Evolutionary conservation across 1,140 invertebrate species (phyloP).

Genomic region (Zaprionus capensis): DNA sequence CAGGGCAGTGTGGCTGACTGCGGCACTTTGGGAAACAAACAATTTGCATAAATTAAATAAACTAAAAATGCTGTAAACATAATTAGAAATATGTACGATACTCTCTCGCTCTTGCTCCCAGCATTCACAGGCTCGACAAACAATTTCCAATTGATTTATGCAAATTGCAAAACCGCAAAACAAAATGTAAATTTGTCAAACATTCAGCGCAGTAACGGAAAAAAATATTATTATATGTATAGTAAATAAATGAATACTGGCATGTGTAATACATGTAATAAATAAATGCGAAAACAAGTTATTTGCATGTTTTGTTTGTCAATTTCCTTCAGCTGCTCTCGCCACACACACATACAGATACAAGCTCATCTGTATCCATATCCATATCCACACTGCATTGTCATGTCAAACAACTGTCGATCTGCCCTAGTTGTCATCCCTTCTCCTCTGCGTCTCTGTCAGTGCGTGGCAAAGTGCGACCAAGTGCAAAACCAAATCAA

Average conservation of each 20-base stretch:
- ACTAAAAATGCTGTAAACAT: conserved; percentile 72
- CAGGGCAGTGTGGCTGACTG: not conserved
- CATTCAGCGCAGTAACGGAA: conserved; percentile 38
- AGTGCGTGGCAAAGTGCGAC: conserved; percentile 43
- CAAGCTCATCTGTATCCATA: conserved; percentile 41
- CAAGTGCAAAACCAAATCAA: conserved; percentile 79
- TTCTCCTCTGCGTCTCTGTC: not conserved
- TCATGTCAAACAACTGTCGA: conserved; percentile 11
- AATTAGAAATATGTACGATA: conserved; percentile 75
- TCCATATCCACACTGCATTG: not conserved
- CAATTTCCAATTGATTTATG: conserved; percentile 78
- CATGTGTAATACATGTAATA: conserved; percentile 30
- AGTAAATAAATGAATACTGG: conserved; percentile 66
- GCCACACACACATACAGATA: not conserved
- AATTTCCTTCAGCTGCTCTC: conserved; percentile 34
- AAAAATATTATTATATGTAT: not conserved
- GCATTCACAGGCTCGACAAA: not conserved
- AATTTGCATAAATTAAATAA: conserved; percentile 78
- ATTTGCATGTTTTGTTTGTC: conserved; percentile 64
- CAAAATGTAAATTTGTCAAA: conserved; percentile 63
- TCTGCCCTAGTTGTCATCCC: not conserved
- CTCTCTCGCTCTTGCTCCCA: not conserved
- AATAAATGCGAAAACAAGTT: conserved; percentile 50
- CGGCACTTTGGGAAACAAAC: conserved; percentile 31
- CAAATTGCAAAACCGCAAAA: conserved; percentile 73